Base-by-base conservation (phyloP, 2,113 vertebrate genomes). In the Cyanoderma ruficeps region DNA sequence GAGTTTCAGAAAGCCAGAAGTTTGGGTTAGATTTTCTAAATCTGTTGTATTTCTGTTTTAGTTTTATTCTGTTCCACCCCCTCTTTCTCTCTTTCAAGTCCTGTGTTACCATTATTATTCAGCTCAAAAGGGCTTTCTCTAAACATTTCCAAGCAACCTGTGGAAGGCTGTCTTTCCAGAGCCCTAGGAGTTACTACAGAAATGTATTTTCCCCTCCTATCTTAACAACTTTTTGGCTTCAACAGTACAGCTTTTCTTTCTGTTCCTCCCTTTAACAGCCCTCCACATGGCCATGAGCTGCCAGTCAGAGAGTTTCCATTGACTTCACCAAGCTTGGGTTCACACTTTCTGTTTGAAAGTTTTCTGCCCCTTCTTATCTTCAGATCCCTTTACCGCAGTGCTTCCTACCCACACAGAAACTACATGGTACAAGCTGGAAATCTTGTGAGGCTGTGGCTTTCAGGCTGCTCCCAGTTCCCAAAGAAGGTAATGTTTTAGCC, bases 241-340 rank as follows among this genome's bases (percentile, higher is more conserved):
- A 80, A 42, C 11, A 28, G 31, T 55, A 0, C 2, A 30, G 42
- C 44, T 82, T 56, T 69, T 70, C 55, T 80, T 52, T 46, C 79
- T 83, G 11, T 30, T 50, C 37, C 57, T 35, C 55, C 44, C 46
- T 88, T 53, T 50, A 59, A 25, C 81, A 90, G 57, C 41, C 47
- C 64, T 83, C 50, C 50, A 9, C 70, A 15, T 9, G 71, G 68
- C 68, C 93, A 59, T 2, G 3, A 74, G 59, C 55, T 41, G 7
- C 70, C 57, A 65, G 24, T n/a, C 86, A 61, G 30, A 89, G 91
- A 96, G 63, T 96, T 97, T 96, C 96, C 94, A 93, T 55, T 60
- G 88, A 69, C 79, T 80, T 94, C 70, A 65, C 37, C 2, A 11
- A 19, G 70, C 89, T 83, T 52, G 76, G 76, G 35, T 72, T 95